Conservation (phyloP, 2,888 invertebrate genomes). For the Eretmocerus hayati region DNA sequence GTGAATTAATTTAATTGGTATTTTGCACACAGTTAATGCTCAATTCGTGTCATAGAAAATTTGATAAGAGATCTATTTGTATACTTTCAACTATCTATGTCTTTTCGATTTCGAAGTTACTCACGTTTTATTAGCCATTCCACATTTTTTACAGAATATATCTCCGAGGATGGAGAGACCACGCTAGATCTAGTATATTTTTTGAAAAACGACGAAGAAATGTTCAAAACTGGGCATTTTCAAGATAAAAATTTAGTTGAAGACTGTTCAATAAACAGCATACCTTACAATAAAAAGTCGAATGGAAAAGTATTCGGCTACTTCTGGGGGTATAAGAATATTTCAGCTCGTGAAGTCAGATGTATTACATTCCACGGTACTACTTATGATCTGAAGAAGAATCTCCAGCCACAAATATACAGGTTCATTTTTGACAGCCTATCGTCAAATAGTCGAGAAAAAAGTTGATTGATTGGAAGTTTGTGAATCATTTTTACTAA, state of each 20-base stretch:
- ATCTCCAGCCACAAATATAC: slow-evolving; percentile 51
- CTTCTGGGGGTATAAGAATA: slow-evolving; percentile 68
- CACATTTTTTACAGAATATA: slow-evolving; percentile 42
- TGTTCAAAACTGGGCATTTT: slow-evolving; percentile 75
- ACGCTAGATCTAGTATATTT: slow-evolving; percentile 71
- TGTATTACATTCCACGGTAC: slow-evolving; percentile 84
- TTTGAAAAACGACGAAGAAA: slow-evolving; percentile 77
- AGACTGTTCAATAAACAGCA: slow-evolving; percentile 17
- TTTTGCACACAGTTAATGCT: too few relatives aligned
- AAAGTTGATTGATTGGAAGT: too few relatives aligned
- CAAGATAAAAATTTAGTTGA: slow-evolving; percentile 44
- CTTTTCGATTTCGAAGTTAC: too few relatives aligned
- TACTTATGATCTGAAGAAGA: slow-evolving; percentile 56
- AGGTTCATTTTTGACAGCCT: slow-evolving; percentile 38
- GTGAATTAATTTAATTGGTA: too few relatives aligned
- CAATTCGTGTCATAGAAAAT: too few relatives aligned
- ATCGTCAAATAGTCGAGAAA: background rate
- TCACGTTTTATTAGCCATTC: background rate
- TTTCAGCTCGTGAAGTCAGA: slow-evolving; percentile 57
- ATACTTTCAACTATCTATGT: too few relatives aligned
- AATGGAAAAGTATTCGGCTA: slow-evolving; percentile 47
- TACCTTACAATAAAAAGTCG: slow-evolving; percentile 37
- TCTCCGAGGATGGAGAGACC: slow-evolving; percentile 41
- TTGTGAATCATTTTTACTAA: too few relatives aligned
- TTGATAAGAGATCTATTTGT: too few relatives aligned